Conservation (phyloP, 2,797 vertebrate genomes). For the Prionace glauca region DNA sequence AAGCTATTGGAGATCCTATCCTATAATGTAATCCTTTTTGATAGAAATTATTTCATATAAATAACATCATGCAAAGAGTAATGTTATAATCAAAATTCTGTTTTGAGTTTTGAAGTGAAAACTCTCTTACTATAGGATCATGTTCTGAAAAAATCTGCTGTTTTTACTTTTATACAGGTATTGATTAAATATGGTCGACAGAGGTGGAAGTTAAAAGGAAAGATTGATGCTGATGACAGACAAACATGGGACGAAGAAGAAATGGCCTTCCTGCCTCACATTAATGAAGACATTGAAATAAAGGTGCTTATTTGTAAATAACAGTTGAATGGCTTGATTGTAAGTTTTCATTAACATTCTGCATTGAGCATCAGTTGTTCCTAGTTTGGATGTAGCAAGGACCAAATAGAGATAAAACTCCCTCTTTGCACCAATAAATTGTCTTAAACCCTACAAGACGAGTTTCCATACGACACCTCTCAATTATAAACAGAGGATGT, state of each 20-base stretch:
- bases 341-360: not conserved
- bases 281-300: constrained; percentile 85
- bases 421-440: not conserved
- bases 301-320: constrained; percentile 63
- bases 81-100: not conserved
- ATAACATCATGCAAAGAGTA: not conserved
- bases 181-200: constrained; percentile 79
- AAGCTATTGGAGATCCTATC: not conserved
- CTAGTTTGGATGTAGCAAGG: not conserved
- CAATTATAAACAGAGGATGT: not conserved
- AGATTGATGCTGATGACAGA: constrained; percentile 79
- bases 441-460: not conserved
- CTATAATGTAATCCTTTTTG: not conserved
- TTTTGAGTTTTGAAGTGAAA: not conserved
- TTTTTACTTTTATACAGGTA: constrained; percentile 59
- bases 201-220: constrained; percentile 83
- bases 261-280: constrained; percentile 79
- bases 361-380: not conserved
- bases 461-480: not conserved
- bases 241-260: constrained; percentile 90
- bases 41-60: not conserved
- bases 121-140: not conserved
- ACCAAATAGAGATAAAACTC: not conserved
- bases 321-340: not conserved
- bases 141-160: not conserved